phyloP scores from a whole-genome alignment of 2,888 invertebrate species.

The Leptopilina myrica region DNA sequence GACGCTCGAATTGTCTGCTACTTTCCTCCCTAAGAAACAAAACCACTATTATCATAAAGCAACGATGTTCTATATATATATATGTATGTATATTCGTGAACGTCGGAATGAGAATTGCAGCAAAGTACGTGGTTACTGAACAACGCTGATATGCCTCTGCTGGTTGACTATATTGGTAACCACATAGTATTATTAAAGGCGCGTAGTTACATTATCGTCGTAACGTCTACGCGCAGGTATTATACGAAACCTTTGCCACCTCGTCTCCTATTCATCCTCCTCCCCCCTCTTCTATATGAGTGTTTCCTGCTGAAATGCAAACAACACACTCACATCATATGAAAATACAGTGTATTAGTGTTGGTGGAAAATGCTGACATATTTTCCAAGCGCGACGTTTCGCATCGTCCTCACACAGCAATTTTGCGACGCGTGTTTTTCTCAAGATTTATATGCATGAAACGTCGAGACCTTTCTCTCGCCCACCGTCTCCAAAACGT shows the following conservation, averaged over 20 bases:
- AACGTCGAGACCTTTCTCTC: conserved; percentile 1
- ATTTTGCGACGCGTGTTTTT: conserved; percentile 36
- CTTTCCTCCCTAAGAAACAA: conserved; percentile 15
- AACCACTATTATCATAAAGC: conserved; percentile 26
- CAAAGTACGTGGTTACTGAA: conserved; percentile 34
- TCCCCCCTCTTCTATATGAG: too few species aligned
- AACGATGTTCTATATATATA: not conserved
- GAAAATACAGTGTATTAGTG: not conserved
- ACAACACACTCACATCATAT: too few species aligned
- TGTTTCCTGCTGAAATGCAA: too few species aligned
- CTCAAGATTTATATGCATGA: conserved; percentile 32
- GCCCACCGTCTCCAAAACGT: not conserved
- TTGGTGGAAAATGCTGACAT: conserved; percentile 20
- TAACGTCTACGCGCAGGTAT: conserved; percentile 33
- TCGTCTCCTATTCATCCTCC: conserved; percentile 2
- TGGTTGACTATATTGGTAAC: conserved; percentile 36
- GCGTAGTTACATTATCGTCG: conserved; percentile 24
- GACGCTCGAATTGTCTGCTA: conserved; percentile 5
- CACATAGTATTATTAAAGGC: conserved; percentile 36
- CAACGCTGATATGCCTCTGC: conserved; percentile 15
- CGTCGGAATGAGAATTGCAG: conserved; percentile 27
- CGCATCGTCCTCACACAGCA: conserved; percentile 8
- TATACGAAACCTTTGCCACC: conserved; percentile 28
- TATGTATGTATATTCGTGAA: not conserved
- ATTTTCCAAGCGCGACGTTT: conserved; percentile 20